A percentile compares a stretch with the other conserved stretches of the same genome.
Conservation (phyloP, 2,888 invertebrate genomes). For the Tubiluchus corallicola region DNA sequence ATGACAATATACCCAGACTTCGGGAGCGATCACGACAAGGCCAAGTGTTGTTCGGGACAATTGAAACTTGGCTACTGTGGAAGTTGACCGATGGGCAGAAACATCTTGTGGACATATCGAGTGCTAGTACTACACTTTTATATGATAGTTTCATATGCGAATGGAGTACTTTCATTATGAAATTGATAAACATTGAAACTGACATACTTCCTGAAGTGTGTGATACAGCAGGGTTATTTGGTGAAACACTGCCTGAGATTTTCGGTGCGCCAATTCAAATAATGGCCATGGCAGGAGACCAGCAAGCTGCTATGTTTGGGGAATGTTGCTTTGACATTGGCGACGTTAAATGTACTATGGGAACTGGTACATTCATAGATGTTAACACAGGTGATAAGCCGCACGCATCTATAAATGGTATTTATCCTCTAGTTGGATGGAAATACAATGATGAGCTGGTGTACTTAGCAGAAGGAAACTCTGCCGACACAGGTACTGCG, state of each 20-base stretch:
- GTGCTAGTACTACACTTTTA: constrained; percentile 74
- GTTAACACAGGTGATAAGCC: constrained; percentile 56
- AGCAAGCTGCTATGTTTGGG: constrained; percentile 73
- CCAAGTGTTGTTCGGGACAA: constrained; percentile 58
- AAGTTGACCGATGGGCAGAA: constrained; percentile 44
- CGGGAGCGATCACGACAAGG: constrained; percentile 27
- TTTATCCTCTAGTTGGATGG: constrained; percentile 87
- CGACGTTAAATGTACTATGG: constrained; percentile 69
- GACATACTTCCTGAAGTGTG: constrained; percentile 57
- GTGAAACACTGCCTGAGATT: constrained; percentile 41
- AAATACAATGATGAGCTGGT: constrained; percentile 37
- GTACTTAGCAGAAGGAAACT: constrained; percentile 65
- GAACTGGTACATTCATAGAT: constrained; percentile 75
- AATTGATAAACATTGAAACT: constrained; percentile 49
- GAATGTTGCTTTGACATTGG: constrained; percentile 56
- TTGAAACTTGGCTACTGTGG: constrained; percentile 84
- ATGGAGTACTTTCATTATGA: constrained; percentile 57
- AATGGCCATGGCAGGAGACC: constrained; percentile 60
- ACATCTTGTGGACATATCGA: constrained; percentile 73
- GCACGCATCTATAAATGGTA: constrained; percentile 62
- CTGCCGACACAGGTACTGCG: constrained; percentile 68
- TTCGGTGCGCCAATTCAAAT: constrained; percentile 64
- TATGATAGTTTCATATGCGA: constrained; percentile 62
- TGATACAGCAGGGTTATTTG: constrained; percentile 54
- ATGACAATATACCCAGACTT: constrained; percentile 6